These are phyloP conservation scores for Agrilus cyanescens DNA, from an alignment of 2,888 invertebrate species.

Conservation along the genomic window DNA sequence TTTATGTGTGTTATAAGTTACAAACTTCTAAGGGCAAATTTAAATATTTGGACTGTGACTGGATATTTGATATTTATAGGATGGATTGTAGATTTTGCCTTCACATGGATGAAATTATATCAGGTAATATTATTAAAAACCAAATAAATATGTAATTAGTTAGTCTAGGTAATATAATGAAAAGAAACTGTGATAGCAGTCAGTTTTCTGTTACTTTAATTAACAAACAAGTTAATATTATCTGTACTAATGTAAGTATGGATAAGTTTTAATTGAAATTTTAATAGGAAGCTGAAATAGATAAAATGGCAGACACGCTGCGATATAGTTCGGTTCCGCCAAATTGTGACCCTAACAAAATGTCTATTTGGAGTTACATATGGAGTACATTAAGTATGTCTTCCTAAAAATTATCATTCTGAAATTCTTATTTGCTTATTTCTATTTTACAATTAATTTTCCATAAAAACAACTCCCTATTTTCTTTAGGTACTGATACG, in stretches of 20 bases:
- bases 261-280: neutral
- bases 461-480: neutral
- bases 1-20: constrained; percentile 12
- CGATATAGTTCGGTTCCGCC: constrained; percentile 7
- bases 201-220: too few species aligned
- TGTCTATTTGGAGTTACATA: constrained; percentile 9
- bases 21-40: constrained; percentile 12
- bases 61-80: constrained; percentile 14
- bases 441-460: too few species aligned
- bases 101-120: constrained; percentile 13
- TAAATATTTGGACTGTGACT: constrained; percentile 11
- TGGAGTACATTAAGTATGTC: constrained; percentile 9
- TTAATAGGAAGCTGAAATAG: constrained; percentile 14
- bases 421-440: neutral
- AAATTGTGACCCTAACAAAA: constrained; percentile 13
- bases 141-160: neutral
- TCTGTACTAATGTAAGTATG: neutral
- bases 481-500: constrained; percentile 5
- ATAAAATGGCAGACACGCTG: constrained; percentile 11
- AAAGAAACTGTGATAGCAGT: too few species aligned
- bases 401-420: too few species aligned
- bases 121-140: constrained; percentile 6
- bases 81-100: constrained; percentile 13
- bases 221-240: neutral
- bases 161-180: neutral